phyloP scores from a whole-genome alignment of 2,797 vertebrate genomes.

The Sebastes aleutianus region DNA sequence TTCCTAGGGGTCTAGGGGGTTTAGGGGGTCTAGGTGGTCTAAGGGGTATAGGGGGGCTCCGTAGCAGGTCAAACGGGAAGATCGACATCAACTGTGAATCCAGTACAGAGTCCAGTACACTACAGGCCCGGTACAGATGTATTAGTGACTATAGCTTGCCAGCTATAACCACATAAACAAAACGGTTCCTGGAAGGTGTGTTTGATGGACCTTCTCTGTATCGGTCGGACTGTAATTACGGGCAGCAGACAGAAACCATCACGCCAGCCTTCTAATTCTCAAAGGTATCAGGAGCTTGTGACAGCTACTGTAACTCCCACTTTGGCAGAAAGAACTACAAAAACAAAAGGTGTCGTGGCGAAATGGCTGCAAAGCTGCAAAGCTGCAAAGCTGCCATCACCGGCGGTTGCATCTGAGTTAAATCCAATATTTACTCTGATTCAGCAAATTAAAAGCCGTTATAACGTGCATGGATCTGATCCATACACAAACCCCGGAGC shows the following conservation, averaged over 20 bases:
- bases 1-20: rapidly evolving
- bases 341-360: neutral
- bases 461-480: neutral
- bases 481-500: neutral
- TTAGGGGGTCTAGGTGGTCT: too few species aligned
- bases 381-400: neutral
- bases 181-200: neutral
- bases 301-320: neutral
- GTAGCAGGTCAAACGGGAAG: neutral
- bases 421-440: neutral
- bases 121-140: neutral
- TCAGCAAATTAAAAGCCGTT: neutral
- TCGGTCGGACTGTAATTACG: neutral
- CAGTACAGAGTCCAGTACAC: neutral
- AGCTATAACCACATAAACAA: neutral
- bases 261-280: neutral
- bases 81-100: neutral
- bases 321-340: neutral
- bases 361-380: neutral
- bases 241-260: neutral
- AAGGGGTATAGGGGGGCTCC: rapidly evolving
- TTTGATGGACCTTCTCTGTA: neutral
- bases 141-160: neutral
- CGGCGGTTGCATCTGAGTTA: neutral
- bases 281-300: neutral